phyloP scores from a whole-genome alignment of 2,113 vertebrate genomes.

The Artemisiospiza belli region DNA sequence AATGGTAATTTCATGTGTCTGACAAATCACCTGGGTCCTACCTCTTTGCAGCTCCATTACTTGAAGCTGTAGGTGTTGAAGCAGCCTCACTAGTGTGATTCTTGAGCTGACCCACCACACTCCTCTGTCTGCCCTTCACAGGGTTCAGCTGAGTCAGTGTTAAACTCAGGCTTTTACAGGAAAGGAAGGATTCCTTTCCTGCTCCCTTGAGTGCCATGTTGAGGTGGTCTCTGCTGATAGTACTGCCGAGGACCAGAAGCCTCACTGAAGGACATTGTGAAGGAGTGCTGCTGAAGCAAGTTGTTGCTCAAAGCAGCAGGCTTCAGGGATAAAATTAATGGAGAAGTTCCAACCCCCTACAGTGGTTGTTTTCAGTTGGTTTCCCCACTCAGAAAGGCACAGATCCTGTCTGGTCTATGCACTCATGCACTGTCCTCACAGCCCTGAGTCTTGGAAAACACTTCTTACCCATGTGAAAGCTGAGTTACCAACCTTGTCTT shows the following conservation, averaged over 20 bases:
- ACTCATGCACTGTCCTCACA: neutral
- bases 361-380: neutral
- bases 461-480: neutral
- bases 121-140: neutral
- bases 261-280: neutral
- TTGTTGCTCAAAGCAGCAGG: neutral
- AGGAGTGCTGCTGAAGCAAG: neutral
- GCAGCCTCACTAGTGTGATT: neutral
- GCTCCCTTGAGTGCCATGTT: neutral
- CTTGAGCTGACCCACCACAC: neutral
- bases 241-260: neutral
- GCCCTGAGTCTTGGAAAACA: neutral
- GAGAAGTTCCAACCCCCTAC: neutral
- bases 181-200: neutral
- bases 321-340: neutral
- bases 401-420: neutral
- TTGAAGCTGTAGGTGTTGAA: neutral
- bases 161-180: neutral
- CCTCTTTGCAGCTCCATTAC: neutral
- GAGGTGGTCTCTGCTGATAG: neutral
- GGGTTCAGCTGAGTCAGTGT: neutral
- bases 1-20: neutral
- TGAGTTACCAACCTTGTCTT: neutral
- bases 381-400: neutral
- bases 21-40: neutral